Evolutionary conservation across 2,797 vertebrate species (phyloP).

Genomic region (Brachyrhaphis roseni): DNA sequence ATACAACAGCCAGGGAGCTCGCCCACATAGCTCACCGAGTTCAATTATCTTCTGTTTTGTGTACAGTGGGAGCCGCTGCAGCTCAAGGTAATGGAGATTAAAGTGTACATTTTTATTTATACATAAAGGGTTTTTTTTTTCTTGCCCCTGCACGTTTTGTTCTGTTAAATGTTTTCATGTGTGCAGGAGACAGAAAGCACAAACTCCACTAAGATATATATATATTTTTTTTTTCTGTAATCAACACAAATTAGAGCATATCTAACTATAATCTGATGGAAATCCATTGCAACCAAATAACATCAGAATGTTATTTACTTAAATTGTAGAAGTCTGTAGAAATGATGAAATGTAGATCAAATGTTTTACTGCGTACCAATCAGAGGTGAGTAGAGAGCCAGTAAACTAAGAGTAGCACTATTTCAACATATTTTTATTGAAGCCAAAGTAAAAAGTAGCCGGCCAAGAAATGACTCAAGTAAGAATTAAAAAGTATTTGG

Average conservation of each 20-base stretch:
- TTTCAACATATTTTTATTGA: too few relatives aligned
- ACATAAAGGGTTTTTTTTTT: not conserved
- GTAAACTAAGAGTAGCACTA: too few relatives aligned
- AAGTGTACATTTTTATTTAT: not conserved
- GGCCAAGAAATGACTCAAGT: too few relatives aligned
- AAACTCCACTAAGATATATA: not conserved
- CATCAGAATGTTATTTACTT: not conserved
- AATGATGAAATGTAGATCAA: too few relatives aligned
- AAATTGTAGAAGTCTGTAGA: too few relatives aligned
- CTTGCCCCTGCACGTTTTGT: not conserved
- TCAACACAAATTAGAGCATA: not conserved
- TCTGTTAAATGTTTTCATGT: not conserved
- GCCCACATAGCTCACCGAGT: constrained; percentile 26
- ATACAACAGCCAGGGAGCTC: constrained; percentile 32
- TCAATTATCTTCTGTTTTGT: constrained; percentile 29
- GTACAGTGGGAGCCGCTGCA: constrained; percentile 1
- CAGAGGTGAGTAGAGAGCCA: too few relatives aligned
- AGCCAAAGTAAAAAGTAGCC: too few relatives aligned
- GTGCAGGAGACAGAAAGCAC: not conserved
- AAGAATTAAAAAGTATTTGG: too few relatives aligned
- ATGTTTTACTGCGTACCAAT: too few relatives aligned
- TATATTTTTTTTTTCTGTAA: not conserved
- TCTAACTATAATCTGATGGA: not conserved
- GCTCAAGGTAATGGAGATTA: constrained; percentile 2
- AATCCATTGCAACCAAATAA: not conserved